Percentiles rank a stretch among this genome's conserved stretches.
Evolutionary conservation across 1,140 invertebrate genomes (phyloP).

Genomic region (Bombyx mori): ASM3026992v2 NC_085121.1:3592001-3592500

Average conservation of each 20-base stretch:
- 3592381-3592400: too few relatives aligned
- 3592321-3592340: too few relatives aligned
- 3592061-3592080: slow-evolving; percentile 31
- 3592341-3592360: too few relatives aligned
- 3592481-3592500: too few relatives aligned
- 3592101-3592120: slow-evolving; percentile 67
- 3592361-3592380: too few relatives aligned
- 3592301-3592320: too few relatives aligned
- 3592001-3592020: too few relatives aligned
- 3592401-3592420: too few relatives aligned
- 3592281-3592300: not conserved
- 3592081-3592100: slow-evolving; percentile 37
- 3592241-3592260: too few relatives aligned
- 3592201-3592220: slow-evolving; percentile 11
- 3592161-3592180: slow-evolving; percentile 27
- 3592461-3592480: too few relatives aligned
- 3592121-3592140: slow-evolving; percentile 59
- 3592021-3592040: slow-evolving; percentile 23
- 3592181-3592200: slow-evolving; percentile 29
- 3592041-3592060: slow-evolving; percentile 50
- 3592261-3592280: not conserved
- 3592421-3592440: too few relatives aligned
- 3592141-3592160: slow-evolving; percentile 47
- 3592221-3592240: not conserved
- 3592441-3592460: too few relatives aligned